phyloP scores from a whole-genome alignment of 2,888 invertebrate genomes.

The Volucella bombylans region DNA sequence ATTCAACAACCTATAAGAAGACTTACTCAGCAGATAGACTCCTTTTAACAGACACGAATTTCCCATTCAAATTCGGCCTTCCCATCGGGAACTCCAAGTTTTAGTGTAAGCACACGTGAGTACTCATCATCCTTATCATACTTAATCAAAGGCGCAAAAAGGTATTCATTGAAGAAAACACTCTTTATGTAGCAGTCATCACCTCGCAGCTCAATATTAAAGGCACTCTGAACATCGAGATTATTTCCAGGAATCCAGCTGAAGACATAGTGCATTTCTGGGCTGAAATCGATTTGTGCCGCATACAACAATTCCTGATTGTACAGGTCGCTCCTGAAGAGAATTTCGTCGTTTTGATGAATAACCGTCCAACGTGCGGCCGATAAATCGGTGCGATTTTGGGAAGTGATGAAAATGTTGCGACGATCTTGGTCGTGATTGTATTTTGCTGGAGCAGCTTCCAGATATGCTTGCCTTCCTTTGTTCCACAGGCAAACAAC shows the following conservation, averaged over 20 bases:
- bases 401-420: neutral
- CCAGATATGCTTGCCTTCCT: too few species aligned
- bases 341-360: neutral
- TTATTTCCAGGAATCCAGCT: conserved; percentile 34
- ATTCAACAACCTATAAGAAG: too few species aligned
- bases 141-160: neutral
- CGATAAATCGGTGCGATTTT: neutral
- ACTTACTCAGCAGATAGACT: too few species aligned
- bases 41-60: too few species aligned
- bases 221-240: conserved; percentile 14
- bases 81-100: too few species aligned
- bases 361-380: conserved; percentile 2
- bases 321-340: conserved; percentile 6
- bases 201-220: neutral
- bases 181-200: conserved; percentile 19
- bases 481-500: too few species aligned
- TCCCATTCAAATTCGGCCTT: too few species aligned
- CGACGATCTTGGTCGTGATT: neutral
- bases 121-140: too few species aligned
- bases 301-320: conserved; percentile 20
- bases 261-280: conserved; percentile 14
- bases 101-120: neutral
- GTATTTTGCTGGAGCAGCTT: neutral
- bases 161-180: conserved; percentile 2
- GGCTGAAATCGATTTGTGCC: neutral